phyloP scores from a whole-genome alignment of 2,113 vertebrate genomes.

The Rissa tridactyla region DNA sequence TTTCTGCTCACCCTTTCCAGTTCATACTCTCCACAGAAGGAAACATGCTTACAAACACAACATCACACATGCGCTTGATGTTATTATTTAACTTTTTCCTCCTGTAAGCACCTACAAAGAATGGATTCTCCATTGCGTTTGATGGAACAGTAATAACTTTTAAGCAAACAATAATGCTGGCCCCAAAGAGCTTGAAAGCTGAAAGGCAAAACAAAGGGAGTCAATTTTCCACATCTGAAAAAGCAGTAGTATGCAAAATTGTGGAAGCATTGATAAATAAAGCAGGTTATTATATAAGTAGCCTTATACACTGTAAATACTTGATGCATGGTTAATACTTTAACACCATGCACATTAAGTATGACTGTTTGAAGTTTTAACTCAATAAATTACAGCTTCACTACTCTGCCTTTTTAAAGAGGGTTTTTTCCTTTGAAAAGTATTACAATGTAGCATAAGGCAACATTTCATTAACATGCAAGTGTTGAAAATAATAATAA shows the following conservation, averaged over 20 bases:
- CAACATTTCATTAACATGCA: constrained; percentile 20
- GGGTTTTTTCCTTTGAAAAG: background rate
- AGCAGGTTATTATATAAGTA: background rate
- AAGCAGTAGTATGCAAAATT: background rate
- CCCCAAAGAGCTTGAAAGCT: background rate
- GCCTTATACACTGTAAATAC: background rate
- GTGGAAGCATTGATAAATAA: background rate
- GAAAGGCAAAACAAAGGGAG: background rate
- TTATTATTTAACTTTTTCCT: background rate
- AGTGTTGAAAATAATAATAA: constrained; percentile 21
- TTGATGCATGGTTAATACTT: background rate
- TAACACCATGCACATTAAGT: background rate
- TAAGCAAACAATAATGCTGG: background rate
- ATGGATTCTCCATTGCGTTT: background rate
- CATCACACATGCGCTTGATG: background rate
- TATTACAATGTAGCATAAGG: background rate
- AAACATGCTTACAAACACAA: background rate
- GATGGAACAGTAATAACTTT: background rate
- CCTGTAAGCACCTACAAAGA: background rate
- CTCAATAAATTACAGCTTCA: background rate
- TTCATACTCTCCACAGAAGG: background rate
- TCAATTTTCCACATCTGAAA: background rate
- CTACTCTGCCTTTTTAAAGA: background rate
- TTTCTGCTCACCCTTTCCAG: background rate
- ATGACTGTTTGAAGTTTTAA: background rate